Base-by-base conservation (phyloP, 2,113 vertebrate genomes). In the Pipa parva region DNA sequence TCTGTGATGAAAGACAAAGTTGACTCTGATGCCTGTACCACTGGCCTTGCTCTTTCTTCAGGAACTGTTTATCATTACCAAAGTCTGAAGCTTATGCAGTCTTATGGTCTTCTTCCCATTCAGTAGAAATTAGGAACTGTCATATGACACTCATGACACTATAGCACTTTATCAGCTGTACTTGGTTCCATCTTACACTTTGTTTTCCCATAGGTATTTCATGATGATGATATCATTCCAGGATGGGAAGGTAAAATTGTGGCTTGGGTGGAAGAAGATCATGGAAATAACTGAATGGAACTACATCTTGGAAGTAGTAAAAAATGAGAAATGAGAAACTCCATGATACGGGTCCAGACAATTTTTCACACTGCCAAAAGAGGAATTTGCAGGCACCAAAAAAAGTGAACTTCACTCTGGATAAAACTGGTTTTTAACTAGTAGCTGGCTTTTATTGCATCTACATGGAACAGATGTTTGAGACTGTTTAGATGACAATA, bases 171-270 rank as follows among this genome's bases (percentile, higher is more conserved):
- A n/a, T n/a, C n/a, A n/a, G n/a, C n/a, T n/a, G n/a, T n/a, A n/a
- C n/a, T n/a, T n/a, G n/a, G n/a, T n/a, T n/a, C n/a, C n/a, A n/a
- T n/a, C n/a, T n/a, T n/a, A n/a, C n/a, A n/a, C 36, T 8, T 21
- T 46, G 17, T 46, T 4, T 33, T n/a, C 11, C 26, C 24, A 1
- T 22, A 69, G 95, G 89, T 99, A 17, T 97, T 97, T 77, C 85
- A 92, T 25, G 95, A 99, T 65, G 93, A 91, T 39, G 94, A 95
- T 20, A 77, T 95, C 26, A 91, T 99, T 71, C 97, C 97, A 50
- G 95, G 97, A 58, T 99, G 97, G 97, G 97, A 99, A 76, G 95
- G 95, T 17, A 99, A 99, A 84, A 99, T 99, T 21, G 95, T 99
- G 74, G 95, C 92, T 37, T 99, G 97, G 97, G 90, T 99, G 45